Base-by-base conservation (phyloP, 2,888 invertebrate species). In the Tetragonula carbonaria region DNA sequence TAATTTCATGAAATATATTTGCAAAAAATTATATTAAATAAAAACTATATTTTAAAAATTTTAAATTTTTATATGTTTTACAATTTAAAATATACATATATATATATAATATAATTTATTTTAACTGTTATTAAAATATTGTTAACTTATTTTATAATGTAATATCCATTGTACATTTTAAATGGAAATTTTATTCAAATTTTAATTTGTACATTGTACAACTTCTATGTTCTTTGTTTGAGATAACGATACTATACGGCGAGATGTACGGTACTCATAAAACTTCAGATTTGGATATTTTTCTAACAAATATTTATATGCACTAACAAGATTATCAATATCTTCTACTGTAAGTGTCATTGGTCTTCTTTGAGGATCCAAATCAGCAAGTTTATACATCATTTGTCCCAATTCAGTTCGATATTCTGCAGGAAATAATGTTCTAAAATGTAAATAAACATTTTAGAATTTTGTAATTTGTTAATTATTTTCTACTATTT, bases 321-420 rank as follows among this genome's bases (percentile, higher is more conserved):
- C 97, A 88, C 96, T 95, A 90, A 97, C 97, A 78, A 99, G 93
- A 90, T 97, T 96, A 14, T 96, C 95, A 93, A 98, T 97, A 92
- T 99, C 98, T 78, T 96, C 96, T 78, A 98, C 97, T 0, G 97
- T 96, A 73, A 99, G 95, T 93, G 97, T 96, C 91, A 96, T 97
- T 0, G 98, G 96, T 91, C 97, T 95, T 0, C 96, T 95, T 0
- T 96, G 95, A 0, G 97, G 96, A 91, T 97, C 96, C 0, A 99
- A 95, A 76, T 97, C 97, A 0, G 98, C 96, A 80, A 96, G 93
- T 84, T 96, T 95, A 90, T 97, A 97, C 95, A 98, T 95, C 93
- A 96, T 96, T 2, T 95, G 91, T 6, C 96, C 96, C 87, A 97
- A 95, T 88, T 97, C 96, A 5, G 96, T 95, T 75, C 97, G 95